Evolutionary conservation across 2,888 invertebrate genomes (phyloP).

Genomic region (Eupithecia exiguata): DNA sequence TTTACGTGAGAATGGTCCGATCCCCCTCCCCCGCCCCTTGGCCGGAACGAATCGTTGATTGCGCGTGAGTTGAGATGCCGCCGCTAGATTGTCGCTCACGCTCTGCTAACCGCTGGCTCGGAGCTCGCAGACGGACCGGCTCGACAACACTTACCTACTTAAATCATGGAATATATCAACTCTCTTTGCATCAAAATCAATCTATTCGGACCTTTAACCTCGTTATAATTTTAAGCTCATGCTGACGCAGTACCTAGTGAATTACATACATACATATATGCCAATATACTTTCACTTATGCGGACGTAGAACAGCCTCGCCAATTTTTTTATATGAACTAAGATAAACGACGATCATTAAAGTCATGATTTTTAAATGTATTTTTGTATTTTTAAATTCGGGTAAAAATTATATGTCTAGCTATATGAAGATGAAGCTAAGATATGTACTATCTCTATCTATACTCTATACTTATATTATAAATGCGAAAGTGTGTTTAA

Average conservation of each 20-base stretch:
- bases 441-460: too few relatives aligned
- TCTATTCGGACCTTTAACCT: neutral
- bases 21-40: conserved; percentile 51
- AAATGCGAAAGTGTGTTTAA: too few relatives aligned
- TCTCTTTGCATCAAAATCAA: neutral
- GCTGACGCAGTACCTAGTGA: neutral
- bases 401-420: neutral
- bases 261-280: neutral
- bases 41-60: conserved; percentile 81
- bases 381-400: too few relatives aligned
- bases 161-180: neutral
- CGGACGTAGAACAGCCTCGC: neutral
- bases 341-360: neutral
- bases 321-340: neutral
- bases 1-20: conserved; percentile 81
- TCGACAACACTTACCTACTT: conserved; percentile 24
- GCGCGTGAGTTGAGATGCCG: conserved; percentile 74
- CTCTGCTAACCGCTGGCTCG: conserved; percentile 49
- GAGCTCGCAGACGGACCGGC: conserved; percentile 31
- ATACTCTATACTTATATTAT: too few relatives aligned
- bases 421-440: too few relatives aligned
- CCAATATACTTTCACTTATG: neutral
- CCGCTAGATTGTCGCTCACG: conserved; percentile 73
- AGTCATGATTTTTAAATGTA: neutral
- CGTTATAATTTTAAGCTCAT: neutral